A percentile compares a stretch with the other conserved stretches of the same genome.
Evolutionary conservation across 2,797 vertebrate species (phyloP).

Genomic region (Ispidina lecontei): DNA sequence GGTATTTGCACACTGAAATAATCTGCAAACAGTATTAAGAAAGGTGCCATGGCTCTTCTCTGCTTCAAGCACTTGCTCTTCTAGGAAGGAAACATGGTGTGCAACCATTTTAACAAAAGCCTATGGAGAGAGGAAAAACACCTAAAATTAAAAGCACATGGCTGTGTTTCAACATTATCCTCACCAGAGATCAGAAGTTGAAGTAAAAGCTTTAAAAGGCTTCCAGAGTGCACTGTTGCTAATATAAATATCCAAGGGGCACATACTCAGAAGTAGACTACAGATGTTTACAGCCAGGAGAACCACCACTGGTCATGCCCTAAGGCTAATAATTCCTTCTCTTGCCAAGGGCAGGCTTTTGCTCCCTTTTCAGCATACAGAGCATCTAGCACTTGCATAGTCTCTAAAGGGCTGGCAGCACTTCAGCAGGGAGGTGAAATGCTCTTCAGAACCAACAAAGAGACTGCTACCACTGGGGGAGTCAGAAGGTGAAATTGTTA

Average conservation of each 20-base stretch:
- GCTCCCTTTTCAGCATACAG: not conserved
- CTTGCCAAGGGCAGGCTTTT: not conserved
- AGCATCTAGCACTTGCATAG: not conserved
- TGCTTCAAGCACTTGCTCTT: slow-evolving; percentile 61
- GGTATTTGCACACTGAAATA: slow-evolving; percentile 25
- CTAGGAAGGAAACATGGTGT: slow-evolving; percentile 53
- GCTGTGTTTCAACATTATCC: not conserved
- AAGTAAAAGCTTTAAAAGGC: not conserved
- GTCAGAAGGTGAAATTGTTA: not conserved
- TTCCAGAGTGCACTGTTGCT: not conserved
- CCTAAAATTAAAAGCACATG: not conserved
- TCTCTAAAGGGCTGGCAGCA: not conserved
- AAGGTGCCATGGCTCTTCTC: slow-evolving; percentile 47
- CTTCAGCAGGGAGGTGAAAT: not conserved
- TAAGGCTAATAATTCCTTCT: not conserved
- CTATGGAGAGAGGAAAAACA: slow-evolving; percentile 20
- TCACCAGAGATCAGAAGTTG: not conserved
- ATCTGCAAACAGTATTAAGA: slow-evolving; percentile 22
- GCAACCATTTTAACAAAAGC: slow-evolving; percentile 73
- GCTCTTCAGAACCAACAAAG: not conserved
- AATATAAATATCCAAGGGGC: not conserved
- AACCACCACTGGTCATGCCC: not conserved
- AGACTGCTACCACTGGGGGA: not conserved
- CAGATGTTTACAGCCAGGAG: not conserved
- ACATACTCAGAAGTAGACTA: not conserved